Conservation (phyloP, 2,797 vertebrate genomes). For the Tapera naevia region DNA sequence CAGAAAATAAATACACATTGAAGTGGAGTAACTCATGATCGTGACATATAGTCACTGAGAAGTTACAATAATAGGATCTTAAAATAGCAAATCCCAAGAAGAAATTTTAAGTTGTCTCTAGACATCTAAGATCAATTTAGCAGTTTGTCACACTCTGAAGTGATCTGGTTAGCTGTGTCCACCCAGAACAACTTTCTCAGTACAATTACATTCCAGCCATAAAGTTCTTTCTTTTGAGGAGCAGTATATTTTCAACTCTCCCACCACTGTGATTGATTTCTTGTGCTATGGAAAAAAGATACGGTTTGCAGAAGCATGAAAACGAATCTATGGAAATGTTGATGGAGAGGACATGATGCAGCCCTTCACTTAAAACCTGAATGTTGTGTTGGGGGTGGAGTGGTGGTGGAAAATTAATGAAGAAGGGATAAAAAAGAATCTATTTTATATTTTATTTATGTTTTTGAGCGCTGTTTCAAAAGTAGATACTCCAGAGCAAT, state of each 20-base stretch:
- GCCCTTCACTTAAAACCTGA: neutral
- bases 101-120: conserved; percentile 16
- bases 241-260: neutral
- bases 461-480: neutral
- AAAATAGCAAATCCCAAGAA: conserved; percentile 10
- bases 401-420: neutral
- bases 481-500: neutral
- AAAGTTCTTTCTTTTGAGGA: neutral
- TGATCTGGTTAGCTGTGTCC: neutral
- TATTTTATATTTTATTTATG: neutral
- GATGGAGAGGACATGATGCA: neutral
- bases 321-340: neutral
- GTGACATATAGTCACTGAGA: neutral
- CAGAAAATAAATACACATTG: conserved; percentile 68
- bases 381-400: neutral
- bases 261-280: neutral
- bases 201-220: neutral
- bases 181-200: neutral
- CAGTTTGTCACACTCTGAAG: neutral
- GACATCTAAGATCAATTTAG: conserved; percentile 7
- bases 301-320: neutral
- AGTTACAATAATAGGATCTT: conserved; percentile 17
- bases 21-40: conserved; percentile 31
- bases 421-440: neutral
- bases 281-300: neutral